These are phyloP conservation scores for Epistrophe eligans DNA, from an alignment of 2,888 invertebrate genomes.

Conservation along the genomic window DNA sequence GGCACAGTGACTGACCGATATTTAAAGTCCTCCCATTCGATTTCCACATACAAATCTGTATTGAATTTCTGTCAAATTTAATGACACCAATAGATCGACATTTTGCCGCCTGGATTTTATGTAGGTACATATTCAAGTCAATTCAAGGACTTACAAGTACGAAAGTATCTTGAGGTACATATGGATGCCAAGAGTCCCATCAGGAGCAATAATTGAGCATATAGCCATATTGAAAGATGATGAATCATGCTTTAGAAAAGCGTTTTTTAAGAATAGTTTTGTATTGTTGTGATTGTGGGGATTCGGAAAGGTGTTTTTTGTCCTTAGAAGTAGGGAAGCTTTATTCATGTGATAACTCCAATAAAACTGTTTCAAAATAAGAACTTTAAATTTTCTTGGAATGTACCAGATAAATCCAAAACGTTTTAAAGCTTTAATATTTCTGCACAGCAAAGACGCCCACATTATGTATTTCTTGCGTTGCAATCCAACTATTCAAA, in stretches of 20 bases:
- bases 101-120: constrained; percentile 72
- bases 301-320: not conserved
- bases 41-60: constrained; percentile 57
- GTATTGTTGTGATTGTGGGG: not conserved
- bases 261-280: not conserved
- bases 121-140: constrained; percentile 20
- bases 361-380: not conserved
- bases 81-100: constrained; percentile 69
- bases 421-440: too few species aligned
- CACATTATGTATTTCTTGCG: too few species aligned
- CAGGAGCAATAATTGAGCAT: not conserved
- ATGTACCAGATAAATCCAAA: too few species aligned
- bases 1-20: constrained; percentile 68
- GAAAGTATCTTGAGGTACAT: not conserved
- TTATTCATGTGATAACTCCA: not conserved
- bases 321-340: not conserved
- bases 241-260: not conserved
- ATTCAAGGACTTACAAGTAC: constrained; percentile 31
- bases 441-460: too few species aligned
- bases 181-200: not conserved
- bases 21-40: constrained; percentile 63
- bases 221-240: not conserved
- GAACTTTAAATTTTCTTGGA: not conserved
- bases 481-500: too few species aligned
- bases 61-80: constrained; percentile 63